Conservation (phyloP, 2,113 vertebrate species). For the Xiphorhynchus elegans region DNA sequence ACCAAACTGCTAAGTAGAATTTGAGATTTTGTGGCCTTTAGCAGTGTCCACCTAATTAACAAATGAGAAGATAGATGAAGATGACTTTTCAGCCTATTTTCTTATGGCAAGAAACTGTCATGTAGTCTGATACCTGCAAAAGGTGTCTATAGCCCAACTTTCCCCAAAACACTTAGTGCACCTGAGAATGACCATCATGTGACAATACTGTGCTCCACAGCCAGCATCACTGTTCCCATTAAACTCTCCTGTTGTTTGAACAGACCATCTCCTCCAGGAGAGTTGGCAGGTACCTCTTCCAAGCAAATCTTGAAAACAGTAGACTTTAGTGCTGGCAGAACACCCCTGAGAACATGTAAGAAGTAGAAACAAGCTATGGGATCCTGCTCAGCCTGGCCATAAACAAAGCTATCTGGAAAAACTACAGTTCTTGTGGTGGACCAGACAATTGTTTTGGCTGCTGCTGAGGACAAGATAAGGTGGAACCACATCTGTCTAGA, state of each 20-base stretch:
- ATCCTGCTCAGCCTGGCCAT: background rate
- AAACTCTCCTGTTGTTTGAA: background rate
- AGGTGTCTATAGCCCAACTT: background rate
- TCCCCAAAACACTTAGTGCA: background rate
- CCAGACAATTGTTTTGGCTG: background rate
- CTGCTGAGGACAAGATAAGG: background rate
- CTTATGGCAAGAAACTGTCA: background rate
- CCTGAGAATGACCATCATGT: accelerated
- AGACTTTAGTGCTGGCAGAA: background rate
- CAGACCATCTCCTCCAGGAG: background rate
- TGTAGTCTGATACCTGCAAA: background rate
- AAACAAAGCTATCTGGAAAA: background rate
- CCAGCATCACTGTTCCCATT: background rate
- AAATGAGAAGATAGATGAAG: background rate
- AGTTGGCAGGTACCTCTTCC: background rate
- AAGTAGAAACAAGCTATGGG: background rate
- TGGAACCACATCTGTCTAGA: background rate
- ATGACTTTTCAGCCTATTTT: background rate
- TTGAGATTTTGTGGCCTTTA: background rate
- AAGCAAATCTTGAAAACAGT: background rate
- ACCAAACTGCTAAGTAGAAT: background rate
- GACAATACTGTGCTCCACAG: background rate
- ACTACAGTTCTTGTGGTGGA: background rate
- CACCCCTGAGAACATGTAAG: accelerated
- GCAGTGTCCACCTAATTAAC: background rate